Conservation (phyloP, 64 coral and sea anemone genomes). For the Dendrophyllia cribrosa region DNA sequence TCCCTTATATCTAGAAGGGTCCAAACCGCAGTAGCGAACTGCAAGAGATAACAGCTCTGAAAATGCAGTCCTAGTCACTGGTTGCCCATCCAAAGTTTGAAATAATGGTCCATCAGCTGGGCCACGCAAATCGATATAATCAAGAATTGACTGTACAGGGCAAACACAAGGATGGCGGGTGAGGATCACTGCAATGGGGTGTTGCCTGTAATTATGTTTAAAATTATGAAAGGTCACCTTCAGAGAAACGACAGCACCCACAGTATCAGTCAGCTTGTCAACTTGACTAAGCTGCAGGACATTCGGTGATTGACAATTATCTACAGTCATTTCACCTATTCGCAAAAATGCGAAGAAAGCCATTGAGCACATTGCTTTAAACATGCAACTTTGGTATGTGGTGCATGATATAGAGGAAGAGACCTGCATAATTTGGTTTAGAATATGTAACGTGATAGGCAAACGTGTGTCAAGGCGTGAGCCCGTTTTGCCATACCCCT, state of each 20-base stretch:
- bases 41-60: not conserved
- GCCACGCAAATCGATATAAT: not conserved
- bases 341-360: not conserved
- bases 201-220: not conserved
- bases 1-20: slow-evolving; percentile 1
- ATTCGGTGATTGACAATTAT: too few relatives aligned
- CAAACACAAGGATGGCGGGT: not conserved
- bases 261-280: too few relatives aligned
- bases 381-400: not conserved
- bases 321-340: too few relatives aligned
- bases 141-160: not conserved
- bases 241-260: too few relatives aligned
- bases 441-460: too few relatives aligned
- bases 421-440: not conserved
- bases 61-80: not conserved
- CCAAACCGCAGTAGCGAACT: not conserved
- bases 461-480: not conserved
- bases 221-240: not conserved
- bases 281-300: too few relatives aligned
- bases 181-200: too few relatives aligned
- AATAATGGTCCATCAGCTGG: not conserved
- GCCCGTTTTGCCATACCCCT: not conserved
- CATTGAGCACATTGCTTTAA: not conserved
- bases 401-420: not conserved
- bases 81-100: not conserved